Evolutionary conservation across 2,797 vertebrate genomes (phyloP), one percentile per base, ranked within the genome.

Genomic region (Pyrocephalus nanus): DNA sequence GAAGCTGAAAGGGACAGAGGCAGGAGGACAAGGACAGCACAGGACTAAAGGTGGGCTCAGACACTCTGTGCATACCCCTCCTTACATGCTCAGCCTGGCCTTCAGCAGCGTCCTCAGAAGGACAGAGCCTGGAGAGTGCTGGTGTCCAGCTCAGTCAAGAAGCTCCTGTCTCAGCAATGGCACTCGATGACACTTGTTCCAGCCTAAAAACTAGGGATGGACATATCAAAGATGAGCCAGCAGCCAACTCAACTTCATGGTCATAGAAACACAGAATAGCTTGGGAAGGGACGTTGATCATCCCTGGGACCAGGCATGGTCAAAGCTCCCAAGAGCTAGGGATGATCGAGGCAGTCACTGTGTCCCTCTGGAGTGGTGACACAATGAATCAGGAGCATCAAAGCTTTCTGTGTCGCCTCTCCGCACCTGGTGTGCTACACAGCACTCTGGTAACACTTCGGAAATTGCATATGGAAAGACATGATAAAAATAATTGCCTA

Each of bases 381-480:
- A 85, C 55, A 45, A 47, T 0, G 0, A 40, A 36, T 5, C 29
- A 1, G 0, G 21, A 77, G 64, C 84, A 87, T 9, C 72, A 53
- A 21, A 92, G 74, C 60, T 45, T 42, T 69, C 57, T 10, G 14
- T 7, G 77, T 5, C 1, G 0, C 74, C 64, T 40, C 64, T 72
- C 81, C 0, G 0, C 90, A 80, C 65, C 90, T 66, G 82, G 82
- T 1, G 0, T 21, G 73, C 89, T 47, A 42, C 67, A 53, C 53
- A 64, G 61, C 69, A 12, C 81, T 82, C 4, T 6, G 13, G 7
- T 9, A 86, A 48, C 72, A 43, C 67, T 67, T 50, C 8, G 23
- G 54, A 88, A 94, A 94, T 12, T 58, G 76, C n/a, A 38, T 54
- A 58, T 60, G 84, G 81, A 74, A 91, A 91, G 69, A 42, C 30